Evolutionary conservation across 2,113 vertebrate genomes (phyloP), one percentile per base, ranked within the genome.

Genomic region (Cryptotis parvus): DNA sequence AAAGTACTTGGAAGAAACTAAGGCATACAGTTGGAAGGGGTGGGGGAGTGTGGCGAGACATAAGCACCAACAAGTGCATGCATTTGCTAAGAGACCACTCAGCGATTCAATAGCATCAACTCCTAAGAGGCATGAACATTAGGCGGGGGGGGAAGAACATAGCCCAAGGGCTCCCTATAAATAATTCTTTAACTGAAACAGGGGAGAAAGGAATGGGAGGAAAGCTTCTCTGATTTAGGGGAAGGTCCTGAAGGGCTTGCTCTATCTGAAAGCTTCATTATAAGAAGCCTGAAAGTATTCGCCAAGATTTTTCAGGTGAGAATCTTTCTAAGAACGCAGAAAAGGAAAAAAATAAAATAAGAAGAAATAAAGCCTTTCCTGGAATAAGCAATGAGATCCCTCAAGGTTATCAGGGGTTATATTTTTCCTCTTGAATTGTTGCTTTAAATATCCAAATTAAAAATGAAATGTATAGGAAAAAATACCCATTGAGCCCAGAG

Each of bases 81-180:
- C 95, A 96, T 96, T 97, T 96, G 90, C 94, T 96, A 84, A 95
- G 69, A 84, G 73, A 93, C 76, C 92, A 87, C 92, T 97, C 92
- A 92, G 5, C 92, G 80, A 74, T 77, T 96, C 95, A 82, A 84
- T 26, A 92, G 80, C 63, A 45, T 91, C 93, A 72, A 18, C 58
- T 94, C 94, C 90, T 95, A 82, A 87, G 89, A 84, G 94, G 77
- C 86, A 93, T 5, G 18, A 94, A 66, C 90, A 93, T 94, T 92
- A 95, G 90, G 55, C 88, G 41, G 24, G 37, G 39, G 93, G 92
- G 75, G 41, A 89, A 89, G 63, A 76, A 43, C 72, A 81, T 31
- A 87, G 80, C 91, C 84, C 80, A 94, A 92, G 63, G 65, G 80
- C 82, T 91, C 83, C 83, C 96, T 96, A 97, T 96, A 96, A 96